These are phyloP conservation scores for Nansenia antarctica DNA, from an alignment of 2,113 vertebrate species.

Conservation along the genomic window DNA sequence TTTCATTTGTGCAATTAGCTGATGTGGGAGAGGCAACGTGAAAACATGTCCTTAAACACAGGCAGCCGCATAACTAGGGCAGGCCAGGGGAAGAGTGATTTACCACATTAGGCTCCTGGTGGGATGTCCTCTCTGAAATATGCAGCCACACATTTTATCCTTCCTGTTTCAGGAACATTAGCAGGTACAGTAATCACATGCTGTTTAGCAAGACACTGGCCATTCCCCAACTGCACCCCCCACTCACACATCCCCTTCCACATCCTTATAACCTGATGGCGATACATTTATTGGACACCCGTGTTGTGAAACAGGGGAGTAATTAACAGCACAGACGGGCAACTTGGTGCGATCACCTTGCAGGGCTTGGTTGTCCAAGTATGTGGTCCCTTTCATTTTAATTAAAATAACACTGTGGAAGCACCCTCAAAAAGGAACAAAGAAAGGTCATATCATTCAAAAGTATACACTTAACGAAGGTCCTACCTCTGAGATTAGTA, in stretches of 20 bases:
- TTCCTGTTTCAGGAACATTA: constrained; percentile 54
- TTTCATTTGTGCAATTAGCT: constrained; percentile 17
- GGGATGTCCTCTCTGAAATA: constrained; percentile 57
- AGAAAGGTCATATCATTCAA: constrained; percentile 46
- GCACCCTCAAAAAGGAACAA: constrained; percentile 34
- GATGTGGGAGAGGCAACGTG: constrained; percentile 30
- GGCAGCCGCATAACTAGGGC: constrained; percentile 55
- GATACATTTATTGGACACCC: constrained; percentile 55
- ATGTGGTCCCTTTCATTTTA: constrained; percentile 47
- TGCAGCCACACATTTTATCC: constrained; percentile 55
- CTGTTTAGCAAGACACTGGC: constrained; percentile 45
- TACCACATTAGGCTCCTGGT: constrained; percentile 62
- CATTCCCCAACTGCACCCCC: constrained; percentile 23
- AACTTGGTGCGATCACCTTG: constrained; percentile 40
- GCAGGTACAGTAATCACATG: constrained; percentile 57
- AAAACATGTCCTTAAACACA: constrained; percentile 39
- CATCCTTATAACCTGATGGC: constrained; percentile 41
- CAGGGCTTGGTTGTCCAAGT: constrained; percentile 35
- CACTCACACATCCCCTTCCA: constrained; percentile 11
- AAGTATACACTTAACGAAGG: constrained; percentile 30
- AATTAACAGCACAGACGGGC: constrained; percentile 49
- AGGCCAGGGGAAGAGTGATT: constrained; percentile 53
- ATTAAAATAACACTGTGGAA: constrained; percentile 51
- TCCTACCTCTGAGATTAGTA: constrained; percentile 18
- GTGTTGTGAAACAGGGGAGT: constrained; percentile 43